Conservation (phyloP, 2,888 invertebrate genomes). For the Myopa tessellatipennis region DNA sequence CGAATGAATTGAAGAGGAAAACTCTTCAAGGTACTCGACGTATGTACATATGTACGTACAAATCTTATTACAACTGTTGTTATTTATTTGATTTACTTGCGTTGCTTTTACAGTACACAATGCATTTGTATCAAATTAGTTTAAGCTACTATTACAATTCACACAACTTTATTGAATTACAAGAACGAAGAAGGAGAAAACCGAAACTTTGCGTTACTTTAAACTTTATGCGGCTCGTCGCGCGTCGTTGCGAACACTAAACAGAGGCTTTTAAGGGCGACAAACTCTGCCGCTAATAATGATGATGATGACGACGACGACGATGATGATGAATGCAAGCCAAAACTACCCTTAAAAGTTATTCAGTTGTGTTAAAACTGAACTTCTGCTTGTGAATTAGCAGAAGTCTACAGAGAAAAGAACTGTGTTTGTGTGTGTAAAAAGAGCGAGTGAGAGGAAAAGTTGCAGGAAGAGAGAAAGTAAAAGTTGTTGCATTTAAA, state of each 20-base stretch:
- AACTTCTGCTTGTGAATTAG: constrained; percentile 11
- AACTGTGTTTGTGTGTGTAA: neutral
- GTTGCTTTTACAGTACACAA: no score
- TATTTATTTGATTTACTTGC: no score
- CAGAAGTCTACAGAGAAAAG: neutral
- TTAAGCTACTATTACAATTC: constrained; percentile 17
- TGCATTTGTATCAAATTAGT: constrained; percentile 34
- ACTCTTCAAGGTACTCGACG: no score
- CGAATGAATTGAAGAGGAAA: no score
- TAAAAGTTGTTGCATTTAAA: neutral
- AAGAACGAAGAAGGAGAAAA: constrained; percentile 11
- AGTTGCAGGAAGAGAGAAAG: neutral
- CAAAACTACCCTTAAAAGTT: constrained; percentile 43
- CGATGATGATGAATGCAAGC: neutral
- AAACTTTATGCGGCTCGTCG: constrained; percentile 31
- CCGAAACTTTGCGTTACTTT: constrained; percentile 29
- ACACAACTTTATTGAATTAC: no score
- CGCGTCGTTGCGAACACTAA: constrained; percentile 33
- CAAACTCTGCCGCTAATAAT: neutral
- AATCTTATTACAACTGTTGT: no score
- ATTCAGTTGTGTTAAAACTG: constrained; percentile 21
- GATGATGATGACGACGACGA: neutral
- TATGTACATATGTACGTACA: no score
- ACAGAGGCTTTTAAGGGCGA: constrained; percentile 11
- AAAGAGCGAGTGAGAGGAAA: neutral